Base-by-base conservation (phyloP, 64 coral and sea anemone genomes). In the Pachyseris speciosa region DNA sequence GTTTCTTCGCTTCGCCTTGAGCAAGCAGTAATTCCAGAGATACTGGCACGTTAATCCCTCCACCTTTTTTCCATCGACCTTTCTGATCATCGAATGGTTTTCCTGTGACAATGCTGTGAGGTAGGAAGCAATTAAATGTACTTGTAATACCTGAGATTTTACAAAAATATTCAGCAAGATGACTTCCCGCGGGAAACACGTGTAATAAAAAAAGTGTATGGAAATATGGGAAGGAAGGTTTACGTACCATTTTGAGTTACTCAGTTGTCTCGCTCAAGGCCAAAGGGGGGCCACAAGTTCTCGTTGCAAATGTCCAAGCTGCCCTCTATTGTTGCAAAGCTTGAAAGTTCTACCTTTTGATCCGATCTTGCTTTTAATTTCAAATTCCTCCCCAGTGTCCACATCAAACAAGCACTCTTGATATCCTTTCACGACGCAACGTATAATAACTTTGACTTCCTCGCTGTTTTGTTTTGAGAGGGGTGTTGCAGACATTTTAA, bases 391-490 rank as follows among this genome's bases (percentile, higher is more conserved):
- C 16, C 58, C 81, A n/a, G 15, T 68, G 59, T 67, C 26, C 38
- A 61, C 59, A 29, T 41, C 9, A 42, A 85, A 85, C 32, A 25
- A 13, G 42, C 81, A 85, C 5, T 67, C 63, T 10, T 85, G 81
- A 24, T 85, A 65, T 85, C 81, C 58, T 42, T 85, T 85, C 61
- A 85, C 81, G 4, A 38, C 22, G 63, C 81, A 85, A 11, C 26
- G 11, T 12, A 85, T 9, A 9, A 15, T 25, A 2, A 80, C 47
- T 15, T 53, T 37, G 27, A 80, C 75, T 17, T 80, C 42, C 52
- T 58, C 47, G 15, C 0, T 49, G 47, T 1, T 49, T 49, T 49
- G 47, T 49, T 49, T 49, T 49, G 47, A 9, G 47, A 0, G 47
- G 15, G 47, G 47, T 49, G 47, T 49, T 49, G 47, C 47, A 49